A percentile compares a stretch with the other conserved stretches of the same genome.
Evolutionary conservation across 2,797 vertebrate genomes (phyloP).

Genomic region (Pseudochaenichthys georgianus): DNA sequence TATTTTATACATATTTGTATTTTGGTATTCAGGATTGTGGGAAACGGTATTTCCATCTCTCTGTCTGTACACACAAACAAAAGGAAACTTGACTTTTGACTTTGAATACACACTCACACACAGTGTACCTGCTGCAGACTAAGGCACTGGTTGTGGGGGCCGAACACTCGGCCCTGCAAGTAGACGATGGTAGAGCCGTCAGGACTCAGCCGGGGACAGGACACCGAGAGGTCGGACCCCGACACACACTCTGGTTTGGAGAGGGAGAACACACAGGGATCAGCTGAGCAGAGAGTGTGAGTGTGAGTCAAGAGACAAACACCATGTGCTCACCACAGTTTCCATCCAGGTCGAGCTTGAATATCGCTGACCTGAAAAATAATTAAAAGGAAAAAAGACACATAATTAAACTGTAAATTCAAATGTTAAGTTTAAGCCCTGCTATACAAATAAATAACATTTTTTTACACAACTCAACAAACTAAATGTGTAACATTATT

Average conservation of each 20-base stretch:
- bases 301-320: neutral
- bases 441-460: too few relatives aligned
- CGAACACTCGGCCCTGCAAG: constrained; percentile 85
- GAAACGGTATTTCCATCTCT: too few relatives aligned
- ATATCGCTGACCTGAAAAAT: constrained; percentile 82
- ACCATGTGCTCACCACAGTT: constrained; percentile 80
- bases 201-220: constrained; percentile 85
- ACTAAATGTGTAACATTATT: neutral
- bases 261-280: neutral
- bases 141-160: constrained; percentile 87
- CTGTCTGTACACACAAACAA: neutral
- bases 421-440: neutral
- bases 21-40: too few relatives aligned
- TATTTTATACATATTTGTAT: too few relatives aligned
- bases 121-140: constrained; percentile 81
- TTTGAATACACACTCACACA: neutral
- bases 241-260: constrained; percentile 79
- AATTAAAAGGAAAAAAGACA: neutral
- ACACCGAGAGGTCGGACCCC: constrained; percentile 76
- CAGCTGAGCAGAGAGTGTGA: neutral
- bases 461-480: neutral
- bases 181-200: constrained; percentile 81
- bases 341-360: constrained; percentile 78
- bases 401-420: neutral
- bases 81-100: too few relatives aligned